Evolutionary conservation across 2,888 invertebrate species (phyloP).

Genomic region (Diarsia brunnea): DNA sequence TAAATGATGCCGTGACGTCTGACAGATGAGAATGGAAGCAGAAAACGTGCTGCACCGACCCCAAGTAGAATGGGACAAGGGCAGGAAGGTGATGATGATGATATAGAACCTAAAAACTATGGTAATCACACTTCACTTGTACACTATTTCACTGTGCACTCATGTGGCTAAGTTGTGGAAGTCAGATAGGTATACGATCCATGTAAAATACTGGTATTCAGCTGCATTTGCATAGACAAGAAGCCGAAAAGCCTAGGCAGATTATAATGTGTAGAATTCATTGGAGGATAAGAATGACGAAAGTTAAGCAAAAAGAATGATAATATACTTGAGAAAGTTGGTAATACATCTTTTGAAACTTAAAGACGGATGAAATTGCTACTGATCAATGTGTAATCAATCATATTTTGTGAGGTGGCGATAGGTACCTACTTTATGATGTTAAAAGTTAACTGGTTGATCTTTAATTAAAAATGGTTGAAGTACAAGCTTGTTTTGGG

Average conservation of each 20-base stretch:
- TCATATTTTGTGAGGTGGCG: slow-evolving; percentile 52
- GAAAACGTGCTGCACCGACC: too few relatives aligned
- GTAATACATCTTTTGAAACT: slow-evolving; percentile 23
- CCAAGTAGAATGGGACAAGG: too few relatives aligned
- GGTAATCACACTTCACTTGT: too few relatives aligned
- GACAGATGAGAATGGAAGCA: too few relatives aligned
- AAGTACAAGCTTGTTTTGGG: not conserved
- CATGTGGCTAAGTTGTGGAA: not conserved
- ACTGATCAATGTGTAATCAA: slow-evolving; percentile 51
- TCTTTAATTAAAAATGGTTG: slow-evolving; percentile 34
- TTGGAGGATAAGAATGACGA: slow-evolving; percentile 36
- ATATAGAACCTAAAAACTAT: too few relatives aligned
- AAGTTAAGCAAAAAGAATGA: slow-evolving; percentile 23
- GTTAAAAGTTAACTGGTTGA: slow-evolving; percentile 16
- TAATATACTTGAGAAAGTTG: slow-evolving; percentile 32
- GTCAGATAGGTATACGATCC: not conserved
- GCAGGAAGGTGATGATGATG: too few relatives aligned
- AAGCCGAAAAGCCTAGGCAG: not conserved
- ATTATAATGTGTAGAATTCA: slow-evolving; percentile 47
- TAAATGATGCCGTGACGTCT: too few relatives aligned
- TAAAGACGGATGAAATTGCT: slow-evolving; percentile 41
- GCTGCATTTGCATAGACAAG: not conserved
- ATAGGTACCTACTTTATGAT: slow-evolving; percentile 33
- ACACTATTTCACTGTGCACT: too few relatives aligned
- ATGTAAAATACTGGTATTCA: not conserved